A percentile compares a stretch with the other conserved stretches of the same genome.
phyloP scores from a whole-genome alignment of 2,113 vertebrate genomes.

The Pedionomus torquatus region DNA sequence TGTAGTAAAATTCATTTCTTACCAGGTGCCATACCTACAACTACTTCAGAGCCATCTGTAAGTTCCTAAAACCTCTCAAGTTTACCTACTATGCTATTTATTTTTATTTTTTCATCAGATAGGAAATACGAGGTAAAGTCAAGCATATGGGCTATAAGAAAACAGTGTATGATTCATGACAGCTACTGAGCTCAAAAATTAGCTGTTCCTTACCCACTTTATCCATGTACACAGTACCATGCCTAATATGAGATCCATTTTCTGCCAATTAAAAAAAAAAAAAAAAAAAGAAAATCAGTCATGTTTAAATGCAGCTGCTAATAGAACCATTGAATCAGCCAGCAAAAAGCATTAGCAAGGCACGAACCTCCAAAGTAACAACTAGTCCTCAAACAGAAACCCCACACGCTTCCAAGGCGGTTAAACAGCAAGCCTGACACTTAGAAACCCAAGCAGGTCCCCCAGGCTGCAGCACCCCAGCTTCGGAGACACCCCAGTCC shows the following conservation, averaged over 20 bases:
- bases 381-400: background rate
- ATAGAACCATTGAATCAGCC: background rate
- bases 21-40: background rate
- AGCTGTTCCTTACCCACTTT: background rate
- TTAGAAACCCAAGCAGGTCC: background rate
- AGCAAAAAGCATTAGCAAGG: background rate
- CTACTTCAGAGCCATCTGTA: background rate
- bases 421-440: background rate
- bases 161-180: background rate
- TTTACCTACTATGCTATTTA: background rate
- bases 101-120: background rate
- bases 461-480: accelerated
- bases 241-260: background rate
- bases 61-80: background rate
- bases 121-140: background rate
- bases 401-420: background rate
- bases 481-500: background rate
- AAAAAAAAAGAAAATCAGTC: background rate
- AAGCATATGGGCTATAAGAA: background rate
- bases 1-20: background rate
- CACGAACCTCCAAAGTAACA: background rate
- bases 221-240: background rate
- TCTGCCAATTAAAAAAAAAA: background rate
- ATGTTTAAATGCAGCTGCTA: background rate
- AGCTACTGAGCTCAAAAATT: background rate